phyloP scores from a whole-genome alignment of 1,140 invertebrate species.

The Drosophila sechellia region DNA sequence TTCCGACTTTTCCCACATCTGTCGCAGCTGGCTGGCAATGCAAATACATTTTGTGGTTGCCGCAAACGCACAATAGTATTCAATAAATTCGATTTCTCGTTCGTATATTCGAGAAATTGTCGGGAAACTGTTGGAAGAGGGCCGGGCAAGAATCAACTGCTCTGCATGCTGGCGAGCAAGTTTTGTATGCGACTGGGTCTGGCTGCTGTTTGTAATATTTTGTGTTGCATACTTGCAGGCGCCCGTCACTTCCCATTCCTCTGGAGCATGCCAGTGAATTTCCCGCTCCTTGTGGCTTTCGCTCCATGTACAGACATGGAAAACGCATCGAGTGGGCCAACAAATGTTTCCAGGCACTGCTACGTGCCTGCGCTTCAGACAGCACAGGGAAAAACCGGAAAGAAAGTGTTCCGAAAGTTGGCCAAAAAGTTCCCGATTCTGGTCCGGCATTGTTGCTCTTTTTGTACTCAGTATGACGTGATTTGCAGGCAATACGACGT shows the following conservation, averaged over 20 bases:
- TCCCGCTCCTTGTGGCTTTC: slow-evolving; percentile 39
- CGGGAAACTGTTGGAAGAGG: neutral
- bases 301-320: slow-evolving; percentile 58
- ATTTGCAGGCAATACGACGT: slow-evolving; percentile 71
- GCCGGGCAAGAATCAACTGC: slow-evolving; percentile 55
- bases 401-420: slow-evolving; percentile 63
- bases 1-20: slow-evolving; percentile 39
- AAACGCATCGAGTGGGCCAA: slow-evolving; percentile 66
- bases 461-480: slow-evolving; percentile 54
- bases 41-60: slow-evolving; percentile 74
- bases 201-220: slow-evolving; percentile 67
- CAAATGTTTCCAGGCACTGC: slow-evolving; percentile 61
- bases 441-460: slow-evolving; percentile 30
- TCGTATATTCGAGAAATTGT: slow-evolving; percentile 8
- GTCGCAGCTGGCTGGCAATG: slow-evolving; percentile 67
- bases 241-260: slow-evolving; percentile 37
- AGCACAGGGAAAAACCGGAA: slow-evolving; percentile 23
- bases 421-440: slow-evolving; percentile 22
- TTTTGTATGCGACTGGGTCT: slow-evolving; percentile 56
- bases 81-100: slow-evolving; percentile 76
- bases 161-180: slow-evolving; percentile 32
- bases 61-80: slow-evolving; percentile 69
- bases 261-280: neutral
- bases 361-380: slow-evolving; percentile 57
- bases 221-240: slow-evolving; percentile 59